Percentiles rank a stretch among this genome's conserved stretches.
Conservation (phyloP, 1,140 invertebrate genomes). For the Cydia pomonella region DNA sequence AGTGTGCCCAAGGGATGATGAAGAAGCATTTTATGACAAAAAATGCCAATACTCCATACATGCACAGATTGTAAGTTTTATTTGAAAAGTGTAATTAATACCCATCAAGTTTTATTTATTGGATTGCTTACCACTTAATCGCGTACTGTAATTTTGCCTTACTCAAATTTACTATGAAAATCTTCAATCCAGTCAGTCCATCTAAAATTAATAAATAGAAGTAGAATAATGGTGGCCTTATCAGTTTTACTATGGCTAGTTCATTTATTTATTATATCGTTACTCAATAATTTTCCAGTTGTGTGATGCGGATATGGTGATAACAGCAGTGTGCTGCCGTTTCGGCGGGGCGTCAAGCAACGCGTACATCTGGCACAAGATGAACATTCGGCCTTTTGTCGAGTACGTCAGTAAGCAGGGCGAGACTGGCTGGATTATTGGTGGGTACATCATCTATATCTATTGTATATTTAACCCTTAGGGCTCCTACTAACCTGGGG, state of each 20-base stretch:
- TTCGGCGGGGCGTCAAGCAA: slow-evolving; percentile 52
- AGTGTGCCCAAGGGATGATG: slow-evolving; percentile 56
- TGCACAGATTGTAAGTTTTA: slow-evolving; percentile 56
- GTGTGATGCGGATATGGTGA: slow-evolving; percentile 53
- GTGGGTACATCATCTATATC: slow-evolving; percentile 34
- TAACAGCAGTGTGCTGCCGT: slow-evolving; percentile 56
- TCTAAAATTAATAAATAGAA: no score
- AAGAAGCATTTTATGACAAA: slow-evolving; percentile 58
- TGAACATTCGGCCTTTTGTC: slow-evolving; percentile 50
- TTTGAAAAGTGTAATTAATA: background rate
- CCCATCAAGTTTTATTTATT: background rate
- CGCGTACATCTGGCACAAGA: slow-evolving; percentile 57
- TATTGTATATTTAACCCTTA: background rate
- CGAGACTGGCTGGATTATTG: slow-evolving; percentile 53
- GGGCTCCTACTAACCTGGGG: no score
- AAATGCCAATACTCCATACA: slow-evolving; percentile 57
- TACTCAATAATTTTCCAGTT: slow-evolving; percentile 34
- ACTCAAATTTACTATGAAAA: no score
- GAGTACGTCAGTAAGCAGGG: slow-evolving; percentile 52
- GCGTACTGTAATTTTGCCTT: no score
- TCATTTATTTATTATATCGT: no score
- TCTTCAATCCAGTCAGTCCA: no score
- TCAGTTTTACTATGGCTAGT: no score
- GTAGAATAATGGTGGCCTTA: no score
- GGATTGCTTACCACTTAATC: background rate